Conservation (phyloP, 2,113 vertebrate species). For the Nettapus auritus region DNA sequence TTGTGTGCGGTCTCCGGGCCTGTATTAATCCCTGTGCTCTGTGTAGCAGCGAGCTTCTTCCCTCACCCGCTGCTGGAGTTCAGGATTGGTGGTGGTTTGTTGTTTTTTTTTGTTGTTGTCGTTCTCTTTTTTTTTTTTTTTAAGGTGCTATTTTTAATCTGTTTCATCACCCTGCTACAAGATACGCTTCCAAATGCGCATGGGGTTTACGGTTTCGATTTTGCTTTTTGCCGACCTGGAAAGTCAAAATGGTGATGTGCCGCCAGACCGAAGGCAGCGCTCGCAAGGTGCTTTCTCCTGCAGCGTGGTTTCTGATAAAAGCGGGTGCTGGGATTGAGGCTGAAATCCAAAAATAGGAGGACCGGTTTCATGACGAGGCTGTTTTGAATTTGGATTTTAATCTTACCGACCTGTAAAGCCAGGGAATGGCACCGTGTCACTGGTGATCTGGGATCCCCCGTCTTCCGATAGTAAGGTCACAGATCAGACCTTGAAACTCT, state of each 20-base stretch:
- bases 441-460: background rate
- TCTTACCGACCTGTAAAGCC: background rate
- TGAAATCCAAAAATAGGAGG: background rate
- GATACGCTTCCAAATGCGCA: background rate
- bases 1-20: background rate
- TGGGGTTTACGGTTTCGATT: background rate
- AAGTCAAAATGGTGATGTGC: background rate
- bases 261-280: background rate
- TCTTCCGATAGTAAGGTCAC: background rate
- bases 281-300: background rate
- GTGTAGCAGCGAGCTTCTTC: background rate
- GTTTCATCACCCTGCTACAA: background rate
- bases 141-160: background rate
- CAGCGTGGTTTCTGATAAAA: rapidly evolving
- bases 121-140: background rate
- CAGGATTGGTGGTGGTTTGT: background rate
- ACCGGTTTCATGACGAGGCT: background rate
- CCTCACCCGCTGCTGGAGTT: background rate
- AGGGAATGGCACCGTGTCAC: background rate
- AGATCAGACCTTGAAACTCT: conserved; percentile 40
- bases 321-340: background rate
- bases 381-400: background rate
- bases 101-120: background rate
- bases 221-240: background rate
- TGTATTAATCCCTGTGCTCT: rapidly evolving